These are phyloP conservation scores for Menidia beryllina DNA, from an alignment of 2,113 vertebrate species.

Conservation along the genomic window DNA sequence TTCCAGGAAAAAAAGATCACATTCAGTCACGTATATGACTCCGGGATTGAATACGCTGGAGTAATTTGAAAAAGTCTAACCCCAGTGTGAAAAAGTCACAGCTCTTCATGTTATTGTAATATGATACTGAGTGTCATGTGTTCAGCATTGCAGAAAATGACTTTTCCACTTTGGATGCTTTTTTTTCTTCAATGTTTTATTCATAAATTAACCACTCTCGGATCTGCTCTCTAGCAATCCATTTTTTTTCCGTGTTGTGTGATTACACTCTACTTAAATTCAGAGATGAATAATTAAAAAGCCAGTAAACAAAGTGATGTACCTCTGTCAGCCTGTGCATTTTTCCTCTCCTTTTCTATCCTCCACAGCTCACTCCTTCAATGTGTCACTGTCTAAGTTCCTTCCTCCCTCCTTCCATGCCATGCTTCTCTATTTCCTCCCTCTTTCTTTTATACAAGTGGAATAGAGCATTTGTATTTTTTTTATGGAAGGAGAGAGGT, in stretches of 20 bases:
- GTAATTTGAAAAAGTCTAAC: background rate
- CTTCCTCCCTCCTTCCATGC: constrained; percentile 24
- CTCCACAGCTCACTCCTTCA: constrained; percentile 14
- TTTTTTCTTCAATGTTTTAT: constrained; percentile 29
- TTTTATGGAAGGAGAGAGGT: constrained; percentile 22
- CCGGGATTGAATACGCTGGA: no score
- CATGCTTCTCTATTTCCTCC: constrained; percentile 57
- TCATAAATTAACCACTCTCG: constrained; percentile 23
- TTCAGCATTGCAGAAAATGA: constrained; percentile 37
- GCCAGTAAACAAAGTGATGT: constrained; percentile 29
- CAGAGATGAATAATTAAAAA: constrained; percentile 55
- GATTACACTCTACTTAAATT: constrained; percentile 36
- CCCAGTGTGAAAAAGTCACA: background rate
- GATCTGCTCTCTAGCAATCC: background rate
- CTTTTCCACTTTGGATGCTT: constrained; percentile 27
- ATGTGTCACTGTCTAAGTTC: constrained; percentile 12
- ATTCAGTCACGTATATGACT: background rate
- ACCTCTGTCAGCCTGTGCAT: constrained; percentile 27
- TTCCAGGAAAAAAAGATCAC: background rate
- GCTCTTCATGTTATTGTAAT: constrained; percentile 7
- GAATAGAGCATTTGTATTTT: constrained; percentile 40
- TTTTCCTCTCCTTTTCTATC: background rate
- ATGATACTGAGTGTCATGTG: constrained; percentile 22
- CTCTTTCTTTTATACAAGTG: constrained; percentile 18
- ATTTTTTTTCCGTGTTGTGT: constrained; percentile 11